Conservation (phyloP, 2,888 invertebrate species). For the Polydrusus tereticollis region DNA sequence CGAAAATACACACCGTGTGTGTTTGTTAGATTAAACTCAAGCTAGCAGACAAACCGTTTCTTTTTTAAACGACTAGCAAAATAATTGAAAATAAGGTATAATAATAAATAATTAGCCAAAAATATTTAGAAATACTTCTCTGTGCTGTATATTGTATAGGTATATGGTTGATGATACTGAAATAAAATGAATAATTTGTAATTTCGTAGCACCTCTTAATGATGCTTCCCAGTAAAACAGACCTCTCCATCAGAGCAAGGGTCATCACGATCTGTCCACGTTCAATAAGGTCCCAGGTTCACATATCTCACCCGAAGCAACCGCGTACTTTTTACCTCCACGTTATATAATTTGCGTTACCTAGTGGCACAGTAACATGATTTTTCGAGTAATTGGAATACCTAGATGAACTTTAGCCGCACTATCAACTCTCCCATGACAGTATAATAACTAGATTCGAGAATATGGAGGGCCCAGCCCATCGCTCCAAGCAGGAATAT, state of each 20-base stretch:
- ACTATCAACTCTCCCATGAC: constrained; percentile 27
- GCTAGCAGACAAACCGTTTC: no score
- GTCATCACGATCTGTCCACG: constrained; percentile 41
- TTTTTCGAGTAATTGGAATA: constrained; percentile 44
- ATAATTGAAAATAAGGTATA: no score
- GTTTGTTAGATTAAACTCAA: no score
- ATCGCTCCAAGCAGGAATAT: constrained; percentile 19
- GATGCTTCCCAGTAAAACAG: constrained; percentile 14
- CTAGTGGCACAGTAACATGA: constrained; percentile 49
- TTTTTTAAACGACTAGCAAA: no score
- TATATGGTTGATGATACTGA: no score
- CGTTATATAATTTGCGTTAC: constrained; percentile 48
- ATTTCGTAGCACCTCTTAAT: constrained; percentile 25
- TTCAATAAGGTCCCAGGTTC: constrained; percentile 38
- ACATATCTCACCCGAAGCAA: constrained; percentile 42
- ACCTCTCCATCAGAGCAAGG: constrained; percentile 19
- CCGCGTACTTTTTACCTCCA: constrained; percentile 26
- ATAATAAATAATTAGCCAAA: no score
- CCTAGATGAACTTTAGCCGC: constrained; percentile 45
- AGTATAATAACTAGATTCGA: constrained; percentile 36
- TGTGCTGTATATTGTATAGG: no score
- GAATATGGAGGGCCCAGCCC: constrained; percentile 8
- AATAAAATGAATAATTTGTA: no score
- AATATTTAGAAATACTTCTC: no score
- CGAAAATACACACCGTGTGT: no score